phyloP scores from a whole-genome alignment of 2,113 vertebrate genomes.

The Petrocephalus zakoni region DNA sequence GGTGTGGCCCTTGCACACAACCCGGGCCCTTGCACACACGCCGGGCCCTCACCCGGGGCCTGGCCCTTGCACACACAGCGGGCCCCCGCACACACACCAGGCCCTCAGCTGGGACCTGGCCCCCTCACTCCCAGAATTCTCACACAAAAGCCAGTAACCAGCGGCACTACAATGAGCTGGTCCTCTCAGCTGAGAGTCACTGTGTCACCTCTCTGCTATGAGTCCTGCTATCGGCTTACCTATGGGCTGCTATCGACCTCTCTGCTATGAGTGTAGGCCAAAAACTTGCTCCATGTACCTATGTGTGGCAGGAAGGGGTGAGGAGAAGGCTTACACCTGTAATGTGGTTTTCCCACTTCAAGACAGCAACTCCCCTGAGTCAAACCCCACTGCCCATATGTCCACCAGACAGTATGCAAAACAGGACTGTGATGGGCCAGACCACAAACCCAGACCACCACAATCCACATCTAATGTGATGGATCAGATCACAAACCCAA shows the following conservation, averaged over 20 bases:
- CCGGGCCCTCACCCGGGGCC: too few relatives aligned
- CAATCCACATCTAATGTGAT: not conserved
- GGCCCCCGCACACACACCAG: not conserved
- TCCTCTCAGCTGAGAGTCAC: not conserved
- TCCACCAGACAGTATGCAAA: not conserved
- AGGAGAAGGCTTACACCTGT: not conserved
- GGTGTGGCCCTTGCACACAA: too few relatives aligned
- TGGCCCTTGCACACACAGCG: not conserved
- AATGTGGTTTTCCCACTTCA: not conserved
- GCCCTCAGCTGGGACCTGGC: not conserved
- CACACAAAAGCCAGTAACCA: not conserved
- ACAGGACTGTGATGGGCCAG: not conserved
- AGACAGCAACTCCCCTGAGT: not conserved
- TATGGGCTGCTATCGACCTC: too few relatives aligned
- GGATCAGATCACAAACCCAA: not conserved
- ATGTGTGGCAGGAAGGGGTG: not conserved
- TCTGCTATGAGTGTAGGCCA: not conserved
- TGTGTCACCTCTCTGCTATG: not conserved
- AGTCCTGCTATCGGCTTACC: too few relatives aligned
- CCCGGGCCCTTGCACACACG: too few relatives aligned
- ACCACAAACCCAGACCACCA: not conserved
- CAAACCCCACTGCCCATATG: not conserved
- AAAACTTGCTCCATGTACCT: not conserved
- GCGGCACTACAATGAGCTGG: not conserved
- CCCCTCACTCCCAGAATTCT: not conserved